phyloP scores from a whole-genome alignment of 2,797 vertebrate genomes.

The Brachyrhaphis roseni region DNA sequence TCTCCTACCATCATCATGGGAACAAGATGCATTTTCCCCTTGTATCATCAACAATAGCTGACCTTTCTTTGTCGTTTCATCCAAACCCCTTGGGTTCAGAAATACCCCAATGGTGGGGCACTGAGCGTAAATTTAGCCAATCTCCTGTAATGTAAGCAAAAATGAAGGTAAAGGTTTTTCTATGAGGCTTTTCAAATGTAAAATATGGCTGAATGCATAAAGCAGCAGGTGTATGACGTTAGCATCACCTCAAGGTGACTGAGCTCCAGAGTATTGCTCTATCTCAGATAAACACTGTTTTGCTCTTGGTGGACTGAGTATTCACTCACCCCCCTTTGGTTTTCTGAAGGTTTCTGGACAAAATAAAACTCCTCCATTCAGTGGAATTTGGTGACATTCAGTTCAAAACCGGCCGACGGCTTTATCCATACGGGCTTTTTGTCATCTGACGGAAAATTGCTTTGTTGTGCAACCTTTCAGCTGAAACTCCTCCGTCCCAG shows the following conservation, averaged over 20 bases:
- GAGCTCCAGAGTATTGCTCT: conserved; percentile 56
- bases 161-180: background rate
- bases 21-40: conserved; percentile 29
- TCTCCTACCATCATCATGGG: conserved; percentile 35
- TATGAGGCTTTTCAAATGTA: conserved; percentile 6
- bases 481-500: conserved; percentile 26
- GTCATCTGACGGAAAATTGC: conserved; percentile 45
- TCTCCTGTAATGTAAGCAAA: background rate
- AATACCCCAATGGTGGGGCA: background rate
- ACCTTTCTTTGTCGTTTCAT: conserved; percentile 20
- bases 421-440: conserved; percentile 38
- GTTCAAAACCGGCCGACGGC: conserved; percentile 31
- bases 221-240: conserved; percentile 55
- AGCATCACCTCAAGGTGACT: conserved; percentile 75
- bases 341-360: conserved; percentile 38
- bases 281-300: conserved; percentile 61
- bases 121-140: background rate
- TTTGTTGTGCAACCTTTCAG: conserved; percentile 66
- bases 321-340: conserved; percentile 20
- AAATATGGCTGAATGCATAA: conserved; percentile 23
- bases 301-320: conserved; percentile 10
- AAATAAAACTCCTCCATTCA: conserved; percentile 42
- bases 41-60: background rate
- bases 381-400: conserved; percentile 60
- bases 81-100: conserved; percentile 17